Base-by-base conservation (phyloP, 2,113 vertebrate genomes). In the Lamprologus lemairii region DNA sequence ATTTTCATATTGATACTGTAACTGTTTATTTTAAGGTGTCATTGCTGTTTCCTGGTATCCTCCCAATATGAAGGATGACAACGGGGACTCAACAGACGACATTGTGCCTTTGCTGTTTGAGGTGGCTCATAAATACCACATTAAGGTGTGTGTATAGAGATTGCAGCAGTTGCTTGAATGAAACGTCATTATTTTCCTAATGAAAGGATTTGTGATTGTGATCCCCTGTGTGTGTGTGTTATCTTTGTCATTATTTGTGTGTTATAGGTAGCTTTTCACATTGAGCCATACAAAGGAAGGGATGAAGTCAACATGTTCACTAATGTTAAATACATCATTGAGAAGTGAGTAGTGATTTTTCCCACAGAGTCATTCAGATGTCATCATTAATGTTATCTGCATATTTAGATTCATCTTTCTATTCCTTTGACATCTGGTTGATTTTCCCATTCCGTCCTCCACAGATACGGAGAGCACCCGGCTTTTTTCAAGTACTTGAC, bases 21-120 rank as follows among this genome's bases (percentile, higher is more conserved):
- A 16, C 28, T 87, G 37, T 89, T 79, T 12, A 16, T 14, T 63
- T 75, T 47, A 94, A 99, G 99, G 99, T 93, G 98, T 99, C 51
- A 82, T 99, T 63, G 97, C 97, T 9, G 91, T 99, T 81, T 99
- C 99, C 73, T 99, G 99, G 98, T 99, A 99, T 91, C 99, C 99
- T 87, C 97, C 97, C 6, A 92, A 94, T 51, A 95, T 93, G 95
- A 96, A 94, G 79, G 99, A 99, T 93, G 97, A 99, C 82, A 99
- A 98, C 47, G 99, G 99, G 47, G 96, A 97, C 23, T 94, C 97
- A 57, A 93, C 95, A 55, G 98, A 99, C 91, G 87, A 96, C 71
- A 94, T 99, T 26, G 96, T 99, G 83, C 97, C 97, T 92, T 90
- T 96, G 92, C 93, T 99, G 94, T 94, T 99, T 95, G 97, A 98